phyloP scores from a whole-genome alignment of 2,113 vertebrate genomes.

The Vimba vimba region DNA sequence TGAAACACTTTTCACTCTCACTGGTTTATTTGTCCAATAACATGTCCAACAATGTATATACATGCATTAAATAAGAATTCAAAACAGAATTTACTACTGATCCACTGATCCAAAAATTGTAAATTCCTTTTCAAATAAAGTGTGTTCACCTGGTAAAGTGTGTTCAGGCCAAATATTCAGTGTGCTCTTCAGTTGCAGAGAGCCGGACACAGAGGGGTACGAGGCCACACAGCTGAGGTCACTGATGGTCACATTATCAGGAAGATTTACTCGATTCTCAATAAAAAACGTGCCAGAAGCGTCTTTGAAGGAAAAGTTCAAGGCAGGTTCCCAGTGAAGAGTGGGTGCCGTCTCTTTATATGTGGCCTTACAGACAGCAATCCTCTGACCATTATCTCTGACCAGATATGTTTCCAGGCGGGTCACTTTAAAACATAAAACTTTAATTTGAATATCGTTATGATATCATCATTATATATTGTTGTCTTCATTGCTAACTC shows the following conservation, averaged over 20 bases:
- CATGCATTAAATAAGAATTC: too few relatives aligned
- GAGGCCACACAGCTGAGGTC: conserved; percentile 64
- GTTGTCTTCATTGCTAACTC: background rate
- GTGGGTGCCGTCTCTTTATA: conserved; percentile 65
- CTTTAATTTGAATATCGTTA: background rate
- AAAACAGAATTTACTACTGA: background rate
- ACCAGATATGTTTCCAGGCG: conserved; percentile 31
- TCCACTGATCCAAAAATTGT: background rate
- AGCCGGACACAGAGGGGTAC: conserved; percentile 35
- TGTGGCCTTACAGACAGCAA: conserved; percentile 69
- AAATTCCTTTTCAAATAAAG: background rate
- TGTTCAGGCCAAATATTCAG: too few relatives aligned
- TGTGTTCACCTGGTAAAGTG: background rate
- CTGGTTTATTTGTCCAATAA: background rate
- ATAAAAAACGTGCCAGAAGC: background rate
- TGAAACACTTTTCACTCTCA: background rate
- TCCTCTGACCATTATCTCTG: background rate
- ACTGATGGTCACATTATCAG: background rate
- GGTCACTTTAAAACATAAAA: conserved; percentile 56
- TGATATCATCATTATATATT: background rate
- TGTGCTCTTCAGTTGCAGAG: background rate
- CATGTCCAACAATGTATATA: too few relatives aligned
- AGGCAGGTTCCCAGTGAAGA: conserved; percentile 64
- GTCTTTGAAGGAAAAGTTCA: background rate
- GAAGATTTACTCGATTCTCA: conserved; percentile 60